These are phyloP conservation scores for Eurosta solidaginis DNA, from an alignment of 1,140 invertebrate species.

Conservation along the genomic window DNA sequence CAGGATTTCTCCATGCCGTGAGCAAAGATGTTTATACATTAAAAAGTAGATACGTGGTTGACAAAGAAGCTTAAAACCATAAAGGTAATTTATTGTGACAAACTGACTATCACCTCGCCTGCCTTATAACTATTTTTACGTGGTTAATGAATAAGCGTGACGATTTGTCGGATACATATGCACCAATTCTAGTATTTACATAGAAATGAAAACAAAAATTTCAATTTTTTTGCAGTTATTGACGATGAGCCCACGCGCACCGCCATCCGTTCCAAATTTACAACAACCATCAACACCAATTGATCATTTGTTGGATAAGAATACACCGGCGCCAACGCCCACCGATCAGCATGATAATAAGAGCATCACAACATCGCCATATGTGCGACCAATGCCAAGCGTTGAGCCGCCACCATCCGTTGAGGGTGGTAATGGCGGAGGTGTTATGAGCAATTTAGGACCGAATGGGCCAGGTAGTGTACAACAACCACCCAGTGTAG, in stretches of 20 bases:
- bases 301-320: constrained; percentile 57
- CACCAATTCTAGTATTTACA: background rate
- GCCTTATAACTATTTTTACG: too few relatives aligned
- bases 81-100: too few relatives aligned
- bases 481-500: constrained; percentile 33
- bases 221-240: constrained; percentile 40
- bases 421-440: constrained; percentile 38
- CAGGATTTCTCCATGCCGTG: too few relatives aligned
- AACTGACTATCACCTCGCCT: too few relatives aligned
- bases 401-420: constrained; percentile 53
- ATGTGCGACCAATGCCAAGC: constrained; percentile 55
- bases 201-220: background rate
- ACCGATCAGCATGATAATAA: constrained; percentile 59
- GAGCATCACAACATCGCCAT: constrained; percentile 57
- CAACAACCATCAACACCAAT: constrained; percentile 57
- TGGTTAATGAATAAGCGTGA: too few relatives aligned
- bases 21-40: too few relatives aligned
- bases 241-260: constrained; percentile 55
- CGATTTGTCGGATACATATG: too few relatives aligned
- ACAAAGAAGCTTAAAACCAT: too few relatives aligned
- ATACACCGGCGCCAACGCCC: constrained; percentile 57
- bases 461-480: constrained; percentile 26
- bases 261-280: constrained; percentile 57
- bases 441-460: background rate
- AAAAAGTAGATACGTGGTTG: too few relatives aligned